Conservation (phyloP, 2,797 vertebrate genomes). For the Manis javanica region DNA sequence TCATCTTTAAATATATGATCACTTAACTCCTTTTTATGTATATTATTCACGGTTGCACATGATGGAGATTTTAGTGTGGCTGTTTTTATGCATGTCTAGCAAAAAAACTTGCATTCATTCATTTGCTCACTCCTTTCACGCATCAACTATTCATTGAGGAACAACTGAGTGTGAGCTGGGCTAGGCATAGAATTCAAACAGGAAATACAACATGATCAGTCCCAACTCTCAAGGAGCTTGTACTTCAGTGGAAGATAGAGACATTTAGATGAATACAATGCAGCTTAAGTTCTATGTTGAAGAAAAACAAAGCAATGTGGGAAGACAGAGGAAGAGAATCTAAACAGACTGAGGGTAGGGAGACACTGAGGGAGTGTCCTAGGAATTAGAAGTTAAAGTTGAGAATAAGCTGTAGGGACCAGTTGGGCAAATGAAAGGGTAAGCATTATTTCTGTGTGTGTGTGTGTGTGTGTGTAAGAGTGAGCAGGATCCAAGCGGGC, state of each 20-base stretch:
- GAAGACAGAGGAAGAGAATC: not conserved
- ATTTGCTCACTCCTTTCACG: not conserved
- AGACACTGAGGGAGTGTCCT: not conserved
- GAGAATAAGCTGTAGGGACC: not conserved
- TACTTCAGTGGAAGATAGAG: not conserved
- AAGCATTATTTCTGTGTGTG: not conserved
- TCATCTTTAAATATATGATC: constrained; percentile 13
- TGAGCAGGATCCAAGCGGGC: not conserved
- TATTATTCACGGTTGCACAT: not conserved
- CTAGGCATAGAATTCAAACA: not conserved
- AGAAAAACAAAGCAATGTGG: not conserved
- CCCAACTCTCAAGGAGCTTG: not conserved
- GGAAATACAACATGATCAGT: not conserved
- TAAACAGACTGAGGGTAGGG: not conserved
- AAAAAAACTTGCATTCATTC: not conserved
- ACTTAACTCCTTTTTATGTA: constrained; percentile 38
- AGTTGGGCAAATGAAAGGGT: not conserved
- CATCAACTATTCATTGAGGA: not conserved
- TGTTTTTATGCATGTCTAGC: not conserved
- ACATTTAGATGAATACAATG: not conserved
- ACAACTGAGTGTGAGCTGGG: not conserved
- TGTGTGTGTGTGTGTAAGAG: not conserved
- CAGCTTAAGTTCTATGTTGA: not conserved
- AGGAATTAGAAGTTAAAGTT: not conserved
- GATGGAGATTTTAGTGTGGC: not conserved